phyloP scores from a whole-genome alignment of 2,797 vertebrate genomes.

The Eulemur albifrons region DNA sequence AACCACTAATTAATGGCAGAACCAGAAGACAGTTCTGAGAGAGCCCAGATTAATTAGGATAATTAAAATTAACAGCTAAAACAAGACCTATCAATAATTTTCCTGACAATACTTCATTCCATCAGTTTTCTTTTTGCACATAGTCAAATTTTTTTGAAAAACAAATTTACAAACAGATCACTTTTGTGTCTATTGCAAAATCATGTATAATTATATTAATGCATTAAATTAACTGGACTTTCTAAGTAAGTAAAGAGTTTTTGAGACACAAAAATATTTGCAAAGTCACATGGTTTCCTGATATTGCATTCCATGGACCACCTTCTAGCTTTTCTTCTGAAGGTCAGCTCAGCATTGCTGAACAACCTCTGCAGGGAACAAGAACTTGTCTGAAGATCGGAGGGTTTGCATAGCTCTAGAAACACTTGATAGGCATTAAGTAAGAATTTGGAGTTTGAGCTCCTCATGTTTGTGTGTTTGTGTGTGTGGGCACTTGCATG shows the following conservation, averaged over 20 bases:
- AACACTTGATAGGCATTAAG: not conserved
- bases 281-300: conserved; percentile 68
- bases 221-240: conserved; percentile 53
- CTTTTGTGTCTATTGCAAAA: conserved; percentile 39
- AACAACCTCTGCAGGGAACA: not conserved
- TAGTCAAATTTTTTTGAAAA: conserved; percentile 72
- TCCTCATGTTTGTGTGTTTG: not conserved
- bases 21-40: not conserved
- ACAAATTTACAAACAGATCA: conserved; percentile 63
- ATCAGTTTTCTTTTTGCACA: conserved; percentile 35
- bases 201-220: conserved; percentile 33
- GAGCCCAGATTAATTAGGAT: conserved; percentile 19
- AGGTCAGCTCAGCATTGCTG: not conserved
- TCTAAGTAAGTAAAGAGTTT: conserved; percentile 66
- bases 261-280: conserved; percentile 54
- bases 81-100: conserved; percentile 31
- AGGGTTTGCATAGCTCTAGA: not conserved
- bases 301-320: conserved; percentile 84
- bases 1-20: not conserved
- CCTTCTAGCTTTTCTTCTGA: not conserved
- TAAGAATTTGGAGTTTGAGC: not conserved
- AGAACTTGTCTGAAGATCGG: not conserved
- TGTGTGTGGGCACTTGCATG: not conserved
- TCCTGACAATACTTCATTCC: not conserved
- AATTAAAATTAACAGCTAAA: conserved; percentile 50